These are phyloP conservation scores for Calidris pygmaea DNA, from an alignment of 2,113 vertebrate species.

Conservation along the genomic window DNA sequence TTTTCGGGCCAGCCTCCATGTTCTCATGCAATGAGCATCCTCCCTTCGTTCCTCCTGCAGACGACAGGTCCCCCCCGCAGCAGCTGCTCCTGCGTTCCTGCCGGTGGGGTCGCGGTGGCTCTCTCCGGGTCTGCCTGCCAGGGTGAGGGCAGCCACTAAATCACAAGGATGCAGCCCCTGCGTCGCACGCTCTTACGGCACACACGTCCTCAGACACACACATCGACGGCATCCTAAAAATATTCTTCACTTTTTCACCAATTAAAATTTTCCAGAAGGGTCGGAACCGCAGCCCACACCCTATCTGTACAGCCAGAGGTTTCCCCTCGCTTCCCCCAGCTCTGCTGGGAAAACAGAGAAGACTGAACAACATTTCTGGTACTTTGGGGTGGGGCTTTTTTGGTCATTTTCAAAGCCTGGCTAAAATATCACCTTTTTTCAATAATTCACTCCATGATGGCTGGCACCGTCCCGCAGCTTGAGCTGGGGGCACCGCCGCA, in stretches of 20 bases:
- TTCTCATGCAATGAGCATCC: background rate
- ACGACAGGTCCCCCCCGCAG: accelerated
- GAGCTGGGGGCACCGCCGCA: background rate
- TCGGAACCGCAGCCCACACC: background rate
- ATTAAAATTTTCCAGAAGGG: constrained; percentile 43
- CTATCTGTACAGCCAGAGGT: constrained; percentile 2
- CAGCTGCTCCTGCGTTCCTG: background rate
- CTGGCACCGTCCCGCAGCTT: background rate
- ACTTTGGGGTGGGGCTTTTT: background rate
- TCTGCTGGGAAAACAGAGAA: background rate
- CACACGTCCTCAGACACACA: background rate
- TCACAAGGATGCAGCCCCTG: background rate
- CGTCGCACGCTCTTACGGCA: background rate
- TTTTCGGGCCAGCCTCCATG: background rate
- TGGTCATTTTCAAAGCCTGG: background rate
- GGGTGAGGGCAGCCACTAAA: background rate
- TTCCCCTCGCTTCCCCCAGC: background rate
- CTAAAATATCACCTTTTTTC: background rate
- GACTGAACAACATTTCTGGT: background rate
- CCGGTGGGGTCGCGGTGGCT: background rate
- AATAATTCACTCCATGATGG: background rate
- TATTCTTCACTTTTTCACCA: background rate
- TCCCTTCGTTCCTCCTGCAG: background rate
- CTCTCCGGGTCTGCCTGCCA: background rate
- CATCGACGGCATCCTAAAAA: background rate